These are phyloP conservation scores for Micromesistius poutassou DNA, from an alignment of 2,797 vertebrate genomes.

Conservation along the genomic window DNA sequence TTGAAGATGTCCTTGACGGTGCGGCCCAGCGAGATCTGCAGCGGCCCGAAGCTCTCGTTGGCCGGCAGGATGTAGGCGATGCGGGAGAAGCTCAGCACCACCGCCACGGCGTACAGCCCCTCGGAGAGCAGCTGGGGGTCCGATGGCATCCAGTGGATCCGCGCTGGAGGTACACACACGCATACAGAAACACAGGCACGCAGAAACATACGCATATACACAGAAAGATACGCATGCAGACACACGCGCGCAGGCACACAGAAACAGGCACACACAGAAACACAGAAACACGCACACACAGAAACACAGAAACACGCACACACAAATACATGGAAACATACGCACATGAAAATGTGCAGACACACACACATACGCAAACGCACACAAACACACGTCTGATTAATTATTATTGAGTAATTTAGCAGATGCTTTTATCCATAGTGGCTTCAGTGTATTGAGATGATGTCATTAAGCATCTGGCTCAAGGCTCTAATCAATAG, in stretches of 20 bases:
- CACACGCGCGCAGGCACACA: neutral
- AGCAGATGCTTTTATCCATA: neutral
- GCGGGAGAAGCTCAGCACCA: conserved; percentile 93
- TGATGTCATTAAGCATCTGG: neutral
- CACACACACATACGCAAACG: neutral
- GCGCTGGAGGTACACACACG: conserved; percentile 74
- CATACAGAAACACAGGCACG: neutral
- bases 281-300: neutral
- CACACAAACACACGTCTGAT: neutral
- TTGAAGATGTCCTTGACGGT: conserved; percentile 98
- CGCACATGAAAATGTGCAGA: neutral
- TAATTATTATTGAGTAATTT: neutral
- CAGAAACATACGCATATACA: neutral
- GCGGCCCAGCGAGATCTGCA: conserved; percentile 94
- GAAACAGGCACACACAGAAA: neutral
- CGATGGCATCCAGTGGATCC: conserved; percentile 89
- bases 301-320: neutral
- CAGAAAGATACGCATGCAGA: neutral
- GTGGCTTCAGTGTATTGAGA: neutral
- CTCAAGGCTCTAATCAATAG: neutral
- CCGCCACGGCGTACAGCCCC: conserved; percentile 92
- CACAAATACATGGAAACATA: neutral
- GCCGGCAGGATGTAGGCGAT: conserved; percentile 96
- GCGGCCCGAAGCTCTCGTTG: conserved; percentile 94
- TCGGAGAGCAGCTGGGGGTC: conserved; percentile 97